Evolutionary conservation across 2,797 vertebrate genomes (phyloP), one percentile per base, ranked within the genome.

Genomic region (Monodelphis domestica): DNA sequence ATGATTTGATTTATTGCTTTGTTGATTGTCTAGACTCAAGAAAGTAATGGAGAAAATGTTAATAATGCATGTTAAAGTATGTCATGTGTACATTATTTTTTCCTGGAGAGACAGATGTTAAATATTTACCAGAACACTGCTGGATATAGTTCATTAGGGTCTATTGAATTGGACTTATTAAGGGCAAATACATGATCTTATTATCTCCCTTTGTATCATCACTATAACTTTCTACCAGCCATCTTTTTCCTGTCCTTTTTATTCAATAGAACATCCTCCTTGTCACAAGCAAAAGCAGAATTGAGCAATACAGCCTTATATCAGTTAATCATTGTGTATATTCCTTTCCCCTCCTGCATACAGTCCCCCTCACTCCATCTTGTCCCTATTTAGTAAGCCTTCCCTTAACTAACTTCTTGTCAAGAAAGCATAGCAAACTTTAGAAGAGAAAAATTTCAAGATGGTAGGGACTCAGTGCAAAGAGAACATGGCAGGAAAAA

Each of bases 371-470:
- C 1, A 70, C 59, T 15, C 38, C 59, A 3, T 45, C 38, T 21
- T 45, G 10, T 78, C 29, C 45, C 21, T n/a, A 78, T 78, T 78
- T 84, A 84, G 38, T 24, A 84, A 84, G 38, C 0, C 24, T 50
- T 26, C 87, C 92, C 94, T 95, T 57, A 89, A 54, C 54, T 57
- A 89, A 57, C 45, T 38, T 88, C 28, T 56, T 92, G 33, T 1
- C 38, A 70, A 45, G 51, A 50, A 30, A 87, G 17, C 89, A 38
- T 95, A 92, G 91, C 24, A 0, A 89, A 55, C 15, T 2, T 56
- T 45, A 21, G 45, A 15, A 29, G 5, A 91, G 53, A 84, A 84
- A 52, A 95, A 0, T 26, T 57, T 3, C 30, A 91, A 87, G 11
- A 4, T 38, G 87, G 45, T 0, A 26, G 24, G 54, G 51, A 29